Evolutionary conservation across 2,888 invertebrate species (phyloP).

Genomic region (Latrodectus hesperus): DNA sequence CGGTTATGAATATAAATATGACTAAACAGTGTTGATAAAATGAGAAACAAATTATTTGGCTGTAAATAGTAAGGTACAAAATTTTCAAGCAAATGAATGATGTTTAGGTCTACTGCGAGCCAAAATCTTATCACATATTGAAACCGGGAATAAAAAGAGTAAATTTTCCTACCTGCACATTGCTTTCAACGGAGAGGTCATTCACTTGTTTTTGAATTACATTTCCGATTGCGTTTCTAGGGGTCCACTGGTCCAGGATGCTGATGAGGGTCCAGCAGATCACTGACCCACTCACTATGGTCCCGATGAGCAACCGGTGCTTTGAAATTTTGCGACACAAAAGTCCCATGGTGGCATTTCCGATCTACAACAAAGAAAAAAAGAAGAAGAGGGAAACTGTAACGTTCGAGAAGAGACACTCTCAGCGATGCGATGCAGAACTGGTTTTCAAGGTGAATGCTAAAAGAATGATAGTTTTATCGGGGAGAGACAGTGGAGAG

Average conservation of each 20-base stretch:
- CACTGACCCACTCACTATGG: conserved; percentile 5
- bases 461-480: neutral
- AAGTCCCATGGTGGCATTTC: conserved; percentile 34
- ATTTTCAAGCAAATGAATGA: too few relatives aligned
- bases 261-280: conserved; percentile 40
- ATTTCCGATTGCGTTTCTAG: neutral
- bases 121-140: too few relatives aligned
- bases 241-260: conserved; percentile 44
- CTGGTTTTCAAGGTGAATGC: conserved; percentile 55
- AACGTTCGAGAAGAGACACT: conserved; percentile 11
- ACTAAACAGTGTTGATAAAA: too few relatives aligned
- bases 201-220: conserved; percentile 39
- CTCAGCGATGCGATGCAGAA: conserved; percentile 44
- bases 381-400: neutral
- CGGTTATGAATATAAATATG: too few relatives aligned
- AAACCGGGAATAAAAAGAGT: too few relatives aligned
- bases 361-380: conserved; percentile 9
- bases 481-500: too few relatives aligned
- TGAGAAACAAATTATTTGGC: too few relatives aligned
- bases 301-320: conserved; percentile 24
- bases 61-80: too few relatives aligned
- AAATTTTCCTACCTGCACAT: conserved; percentile 10
- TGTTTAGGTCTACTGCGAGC: too few relatives aligned
- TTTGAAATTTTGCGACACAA: conserved; percentile 21
- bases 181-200: conserved; percentile 24